Evolutionary conservation across 2,888 invertebrate species (phyloP).

Genomic region (Cerastis leucographa): DNA sequence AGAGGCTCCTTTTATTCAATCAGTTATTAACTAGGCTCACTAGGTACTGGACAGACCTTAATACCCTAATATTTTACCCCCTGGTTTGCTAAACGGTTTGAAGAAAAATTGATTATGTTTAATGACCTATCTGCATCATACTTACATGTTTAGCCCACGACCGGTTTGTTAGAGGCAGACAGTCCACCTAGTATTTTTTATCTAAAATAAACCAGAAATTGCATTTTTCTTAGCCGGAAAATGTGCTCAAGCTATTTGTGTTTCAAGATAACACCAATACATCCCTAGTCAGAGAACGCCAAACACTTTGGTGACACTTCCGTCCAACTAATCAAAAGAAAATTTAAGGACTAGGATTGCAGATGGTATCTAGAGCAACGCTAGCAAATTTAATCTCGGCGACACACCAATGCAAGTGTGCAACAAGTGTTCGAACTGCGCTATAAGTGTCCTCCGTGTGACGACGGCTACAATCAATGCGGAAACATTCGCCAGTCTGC

Average conservation of each 20-base stretch:
- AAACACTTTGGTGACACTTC: conserved; percentile 5
- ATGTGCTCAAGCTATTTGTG: neutral
- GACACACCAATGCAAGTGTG: conserved; percentile 63
- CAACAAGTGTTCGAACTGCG: conserved; percentile 74
- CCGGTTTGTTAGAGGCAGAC: neutral
- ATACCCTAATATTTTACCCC: neutral
- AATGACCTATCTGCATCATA: neutral
- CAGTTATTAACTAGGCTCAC: neutral
- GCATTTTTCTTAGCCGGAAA: neutral
- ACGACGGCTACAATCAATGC: conserved; percentile 87
- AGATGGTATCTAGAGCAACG: conserved; percentile 56
- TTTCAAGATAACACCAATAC: neutral
- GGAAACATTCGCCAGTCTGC: conserved; percentile 83
- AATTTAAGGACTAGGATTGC: conserved; percentile 58
- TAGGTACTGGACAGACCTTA: neutral
- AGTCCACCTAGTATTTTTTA: neutral
- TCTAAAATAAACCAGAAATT: neutral
- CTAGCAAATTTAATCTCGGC: conserved; percentile 61
- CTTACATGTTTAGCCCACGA: no score
- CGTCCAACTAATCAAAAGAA: conserved; percentile 44
- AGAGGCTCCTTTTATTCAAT: neutral
- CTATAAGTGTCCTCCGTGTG: conserved; percentile 84
- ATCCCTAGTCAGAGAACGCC: conserved; percentile 2
- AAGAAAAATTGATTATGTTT: neutral
- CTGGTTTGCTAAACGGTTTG: neutral